Conservation (phyloP, 2,113 vertebrate species). For the Phylloscopus trochilus region DNA sequence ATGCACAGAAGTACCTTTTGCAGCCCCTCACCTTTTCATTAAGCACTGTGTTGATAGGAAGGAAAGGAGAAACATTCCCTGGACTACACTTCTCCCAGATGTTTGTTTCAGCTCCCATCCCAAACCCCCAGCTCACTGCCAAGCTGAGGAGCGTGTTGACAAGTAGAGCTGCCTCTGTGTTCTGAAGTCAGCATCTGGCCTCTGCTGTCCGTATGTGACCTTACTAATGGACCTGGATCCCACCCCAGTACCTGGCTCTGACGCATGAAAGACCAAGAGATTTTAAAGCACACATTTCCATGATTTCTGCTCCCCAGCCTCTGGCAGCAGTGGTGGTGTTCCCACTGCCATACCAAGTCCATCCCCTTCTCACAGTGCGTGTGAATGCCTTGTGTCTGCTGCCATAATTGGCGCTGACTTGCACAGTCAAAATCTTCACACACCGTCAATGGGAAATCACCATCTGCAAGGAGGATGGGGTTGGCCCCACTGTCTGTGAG, state of each 20-base stretch:
- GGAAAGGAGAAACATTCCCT: not conserved
- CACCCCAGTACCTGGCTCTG: rapidly evolving
- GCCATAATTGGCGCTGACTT: rapidly evolving
- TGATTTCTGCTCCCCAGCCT: not conserved
- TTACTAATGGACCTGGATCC: not conserved
- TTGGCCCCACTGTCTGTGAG: not conserved
- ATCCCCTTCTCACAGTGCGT: rapidly evolving
- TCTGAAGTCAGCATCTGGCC: not conserved
- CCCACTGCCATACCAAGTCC: not conserved
- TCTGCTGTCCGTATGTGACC: not conserved
- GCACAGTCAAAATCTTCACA: rapidly evolving
- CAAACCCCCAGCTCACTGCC: rapidly evolving
- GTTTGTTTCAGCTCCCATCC: not conserved
- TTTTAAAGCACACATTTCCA: rapidly evolving
- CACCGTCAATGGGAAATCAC: rapidly evolving
- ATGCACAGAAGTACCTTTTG: not conserved
- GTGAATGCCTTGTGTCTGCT: rapidly evolving
- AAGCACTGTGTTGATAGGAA: not conserved
- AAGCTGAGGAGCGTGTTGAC: not conserved
- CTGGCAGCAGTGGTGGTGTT: not conserved
- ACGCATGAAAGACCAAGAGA: not conserved
- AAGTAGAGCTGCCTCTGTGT: not conserved
- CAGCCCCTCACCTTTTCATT: not conserved
- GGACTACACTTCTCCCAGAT: not conserved
- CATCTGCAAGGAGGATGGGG: not conserved